Base-by-base conservation (phyloP, 2,113 vertebrate genomes). In the Archocentrus centrarchus region DNA sequence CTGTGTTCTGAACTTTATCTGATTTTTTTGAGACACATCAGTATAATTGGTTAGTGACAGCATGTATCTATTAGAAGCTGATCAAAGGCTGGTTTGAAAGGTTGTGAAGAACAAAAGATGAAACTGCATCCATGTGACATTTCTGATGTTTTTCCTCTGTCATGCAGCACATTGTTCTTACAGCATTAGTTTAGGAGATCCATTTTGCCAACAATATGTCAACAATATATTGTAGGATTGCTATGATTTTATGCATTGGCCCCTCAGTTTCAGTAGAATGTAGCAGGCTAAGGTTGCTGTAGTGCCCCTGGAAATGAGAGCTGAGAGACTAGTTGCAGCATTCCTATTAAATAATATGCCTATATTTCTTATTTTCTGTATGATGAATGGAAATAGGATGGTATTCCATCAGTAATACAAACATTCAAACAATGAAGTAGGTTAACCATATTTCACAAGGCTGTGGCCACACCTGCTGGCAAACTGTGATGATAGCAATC, bases 81-180 rank as follows among this genome's bases (percentile, higher is more conserved):
- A 60, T 81, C 39, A 73, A 73, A 80, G 55, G 57, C 37, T 27
- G 53, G 24, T 53, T 50, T 24, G 53, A 50, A 18, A 27, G 10
- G 7, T 41, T 64, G 30, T 7, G 1, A 7, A 59, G 27, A 59
- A 58, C 17, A 70, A 80, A 68, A 68, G 35, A 66, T 68, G 35
- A 58, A 80, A 80, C 64, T 11, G 63, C 55, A 68, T 18, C 24
- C 24, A 44, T 66, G 57, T 68, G 78, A 77, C 75, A 60, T 60
- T 77, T 6, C 14, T 73, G 68, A 32, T 59, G 57, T 17, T 13
- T 77, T 77, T 59, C 57, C 24, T 58, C 22, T 60, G 22, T 77
- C 37, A 60, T 60, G 22, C 37, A 77, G 37, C 9, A 41, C 37
- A 44, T 18, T 30, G 22, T 15, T 41, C 60, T 59, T 44, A 17